Evolutionary conservation across 2,797 vertebrate genomes (phyloP).

Genomic region (Zalophus californianus): DNA sequence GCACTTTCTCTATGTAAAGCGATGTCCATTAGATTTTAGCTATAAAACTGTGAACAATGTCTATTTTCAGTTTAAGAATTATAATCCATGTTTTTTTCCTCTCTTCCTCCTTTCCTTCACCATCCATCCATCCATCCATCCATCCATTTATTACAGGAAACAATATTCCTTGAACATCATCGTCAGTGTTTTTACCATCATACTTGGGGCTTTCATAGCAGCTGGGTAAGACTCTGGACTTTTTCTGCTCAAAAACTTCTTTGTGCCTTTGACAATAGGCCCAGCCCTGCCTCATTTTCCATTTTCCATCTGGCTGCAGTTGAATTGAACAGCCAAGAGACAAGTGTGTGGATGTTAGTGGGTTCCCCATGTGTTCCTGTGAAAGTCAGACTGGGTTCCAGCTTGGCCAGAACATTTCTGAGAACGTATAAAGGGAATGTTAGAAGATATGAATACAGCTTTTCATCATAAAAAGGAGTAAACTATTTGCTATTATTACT

Average conservation of each 20-base stretch:
- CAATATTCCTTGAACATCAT: constrained; percentile 84
- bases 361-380: not conserved
- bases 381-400: not conserved
- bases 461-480: not conserved
- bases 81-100: not conserved
- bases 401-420: not conserved
- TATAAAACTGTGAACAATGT: not conserved
- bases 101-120: not conserved
- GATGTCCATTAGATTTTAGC: not conserved
- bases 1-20: not conserved
- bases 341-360: constrained; percentile 41
- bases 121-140: not conserved
- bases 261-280: constrained; percentile 59
- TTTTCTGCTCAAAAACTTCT: not conserved
- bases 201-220: constrained; percentile 94
- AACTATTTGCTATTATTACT: not conserved
- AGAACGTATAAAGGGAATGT: not conserved
- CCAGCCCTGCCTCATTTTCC: not conserved
- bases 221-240: constrained; percentile 91
- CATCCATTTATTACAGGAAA: constrained; percentile 83
- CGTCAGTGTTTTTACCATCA: constrained; percentile 87
- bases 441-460: not conserved
- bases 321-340: constrained; percentile 24
- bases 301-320: constrained; percentile 67
- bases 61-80: not conserved